Evolutionary conservation across 1,140 invertebrate species (phyloP), one percentile per base, ranked within the genome.

Genomic region (Aradophagus sp.): DNA sequence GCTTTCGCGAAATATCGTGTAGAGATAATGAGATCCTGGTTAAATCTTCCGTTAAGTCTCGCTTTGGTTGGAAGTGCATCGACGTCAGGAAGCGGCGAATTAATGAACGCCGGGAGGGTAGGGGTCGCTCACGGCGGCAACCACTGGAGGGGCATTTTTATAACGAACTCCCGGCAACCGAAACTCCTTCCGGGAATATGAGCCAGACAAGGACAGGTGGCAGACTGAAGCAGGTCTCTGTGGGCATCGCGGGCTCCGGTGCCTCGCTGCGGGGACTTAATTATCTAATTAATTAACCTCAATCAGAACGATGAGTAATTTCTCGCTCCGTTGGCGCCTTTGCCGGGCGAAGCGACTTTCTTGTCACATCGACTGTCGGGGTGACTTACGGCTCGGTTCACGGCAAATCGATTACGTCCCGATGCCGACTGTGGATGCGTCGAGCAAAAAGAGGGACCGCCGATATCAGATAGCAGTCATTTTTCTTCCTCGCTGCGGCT

Each of bases 231-330:
- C n/a, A 13, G 26, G 69, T 76, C 69, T 68, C 63, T 47, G 50
- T 23, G 65, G 61, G 47, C 56, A 72, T 44, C 56, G 55, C 67
- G 55, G 58, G 68, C 56, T 45, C 59, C 50, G 53, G 20, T 67
- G 67, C 63, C 20, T 62, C 20, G 63, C 58, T 59, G 63, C 66
- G 72, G 75, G 71, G 79, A 82, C 82, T 86, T 86, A 84, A 86
- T 86, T 86, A 86, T 85, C 84, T 86, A 85, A 86, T 86, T 84
- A 86, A 86, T 85, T 86, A 86, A 86, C 83, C 82, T 84, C 84
- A 86, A 86, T 86, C 84, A 84, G 80, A 85, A 84, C 82, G 84
- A 85, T 86, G 83, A 85, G 84, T 86, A 86, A 86, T 86, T 86
- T 86, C 84, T 82, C 84, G 84, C 77, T 86, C 70, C 78, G 83